Percentiles rank a stretch among this genome's conserved stretches.
phyloP scores from a whole-genome alignment of 2,113 vertebrate genomes.

The Daboia siamensis region DNA sequence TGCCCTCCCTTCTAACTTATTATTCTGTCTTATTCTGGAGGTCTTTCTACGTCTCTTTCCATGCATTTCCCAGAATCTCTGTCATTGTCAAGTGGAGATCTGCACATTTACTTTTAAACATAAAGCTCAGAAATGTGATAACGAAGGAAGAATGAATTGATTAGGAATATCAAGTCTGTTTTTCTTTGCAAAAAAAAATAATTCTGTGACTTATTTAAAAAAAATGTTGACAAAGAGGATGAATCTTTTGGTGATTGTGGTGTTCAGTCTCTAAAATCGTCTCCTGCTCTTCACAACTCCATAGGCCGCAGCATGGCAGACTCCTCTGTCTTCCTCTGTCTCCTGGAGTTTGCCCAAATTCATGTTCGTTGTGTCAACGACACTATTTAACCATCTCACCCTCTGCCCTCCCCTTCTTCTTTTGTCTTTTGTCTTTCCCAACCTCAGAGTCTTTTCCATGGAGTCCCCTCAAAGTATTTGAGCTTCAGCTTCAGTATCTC shows the following conservation, averaged over 20 bases:
- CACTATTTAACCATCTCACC: not conserved
- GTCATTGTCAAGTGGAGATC: not conserved
- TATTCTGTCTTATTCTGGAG: slow-evolving; percentile 4
- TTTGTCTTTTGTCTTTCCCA: not conserved
- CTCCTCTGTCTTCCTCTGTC: not conserved
- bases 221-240: not conserved
- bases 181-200: not conserved
- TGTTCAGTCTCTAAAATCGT: not conserved
- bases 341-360: not conserved
- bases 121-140: not conserved
- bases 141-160: not conserved
- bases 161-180: not conserved
- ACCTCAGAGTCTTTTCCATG: not conserved
- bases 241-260: not conserved
- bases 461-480: not conserved
- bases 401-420: not conserved
- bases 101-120: slow-evolving; percentile 7
- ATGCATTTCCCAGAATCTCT: not conserved
- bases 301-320: not conserved
- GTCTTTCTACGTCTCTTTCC: not conserved
- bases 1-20: slow-evolving; percentile 33
- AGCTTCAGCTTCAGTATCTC: not conserved
- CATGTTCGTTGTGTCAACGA: not conserved
- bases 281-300: not conserved
- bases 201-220: not conserved